These are phyloP conservation scores for Nymphalis polychloros DNA, from an alignment of 2,888 invertebrate genomes.

Conservation along the genomic window DNA sequence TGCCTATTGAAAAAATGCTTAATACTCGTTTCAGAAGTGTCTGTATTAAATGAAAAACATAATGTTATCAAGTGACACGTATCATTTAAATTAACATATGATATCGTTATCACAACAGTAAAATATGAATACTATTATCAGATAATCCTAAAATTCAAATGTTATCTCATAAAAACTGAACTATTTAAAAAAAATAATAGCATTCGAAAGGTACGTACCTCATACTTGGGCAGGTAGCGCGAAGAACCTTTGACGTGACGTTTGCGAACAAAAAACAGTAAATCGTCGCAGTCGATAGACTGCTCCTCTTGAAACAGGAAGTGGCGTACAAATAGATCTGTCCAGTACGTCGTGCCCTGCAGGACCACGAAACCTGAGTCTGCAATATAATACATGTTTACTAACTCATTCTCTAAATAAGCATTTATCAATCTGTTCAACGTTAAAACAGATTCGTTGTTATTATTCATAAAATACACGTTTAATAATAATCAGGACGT, in stretches of 20 bases:
- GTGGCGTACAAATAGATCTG: constrained; percentile 95
- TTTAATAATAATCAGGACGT: background rate
- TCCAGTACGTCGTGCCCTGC: constrained; percentile 97
- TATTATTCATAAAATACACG: background rate
- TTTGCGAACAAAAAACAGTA: constrained; percentile 97
- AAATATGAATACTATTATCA: background rate
- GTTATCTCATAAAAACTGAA: no score
- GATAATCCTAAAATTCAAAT: no score
- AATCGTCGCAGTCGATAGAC: constrained; percentile 95
- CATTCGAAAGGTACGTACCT: constrained; percentile 78
- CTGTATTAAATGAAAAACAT: background rate
- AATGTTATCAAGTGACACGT: background rate
- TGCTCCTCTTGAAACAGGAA: constrained; percentile 95
- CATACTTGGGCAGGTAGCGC: constrained; percentile 93
- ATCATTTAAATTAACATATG: background rate
- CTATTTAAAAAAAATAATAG: no score
- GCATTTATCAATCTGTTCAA: no score
- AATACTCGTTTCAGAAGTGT: background rate
- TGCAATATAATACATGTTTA: constrained; percentile 54
- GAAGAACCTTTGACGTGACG: constrained; percentile 94
- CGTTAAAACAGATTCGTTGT: background rate
- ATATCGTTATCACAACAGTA: background rate
- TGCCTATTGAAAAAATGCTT: background rate
- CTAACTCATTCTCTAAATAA: no score
- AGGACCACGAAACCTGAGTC: constrained; percentile 96